A percentile compares a stretch with the other conserved stretches of the same genome.
Conservation (phyloP, 1,140 invertebrate genomes). For the Macrostomum lignano region DNA sequence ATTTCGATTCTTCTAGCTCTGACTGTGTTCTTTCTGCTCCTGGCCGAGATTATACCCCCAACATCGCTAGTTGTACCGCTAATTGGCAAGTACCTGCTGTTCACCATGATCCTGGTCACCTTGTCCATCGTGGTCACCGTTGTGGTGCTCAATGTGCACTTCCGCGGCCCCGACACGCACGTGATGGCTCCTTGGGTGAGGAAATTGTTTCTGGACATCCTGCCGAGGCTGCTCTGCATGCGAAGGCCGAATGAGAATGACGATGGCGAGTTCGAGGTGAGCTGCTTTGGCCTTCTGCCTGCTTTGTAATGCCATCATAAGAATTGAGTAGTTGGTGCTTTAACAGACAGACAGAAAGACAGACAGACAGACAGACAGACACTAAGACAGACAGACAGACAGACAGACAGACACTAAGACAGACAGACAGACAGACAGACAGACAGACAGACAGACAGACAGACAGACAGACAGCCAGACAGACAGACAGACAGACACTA, state of each 20-base stretch:
- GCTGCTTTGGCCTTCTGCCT: too few relatives aligned
- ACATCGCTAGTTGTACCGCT: conserved; percentile 50
- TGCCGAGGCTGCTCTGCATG: conserved; percentile 11
- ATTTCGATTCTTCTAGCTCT: conserved; percentile 96
- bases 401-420: too few relatives aligned
- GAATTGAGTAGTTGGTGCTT: too few relatives aligned
- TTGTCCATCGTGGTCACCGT: conserved; percentile 1
- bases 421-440: too few relatives aligned
- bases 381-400: too few relatives aligned
- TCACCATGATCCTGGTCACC: conserved; percentile 5
- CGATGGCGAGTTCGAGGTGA: too few relatives aligned
- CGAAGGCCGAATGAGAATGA: conserved; percentile 35
- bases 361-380: too few relatives aligned
- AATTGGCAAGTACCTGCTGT: conserved; percentile 3
- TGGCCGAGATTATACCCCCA: conserved; percentile 89
- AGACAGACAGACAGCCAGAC: too few relatives aligned
- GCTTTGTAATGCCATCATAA: too few relatives aligned
- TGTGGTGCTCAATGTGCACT: conserved; percentile 11
- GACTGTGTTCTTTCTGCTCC: conserved; percentile 90
- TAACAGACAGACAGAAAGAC: too few relatives aligned
- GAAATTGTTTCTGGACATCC: conserved; percentile 21
- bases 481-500: too few relatives aligned
- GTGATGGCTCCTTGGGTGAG: conserved; percentile 24
- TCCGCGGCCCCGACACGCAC: conserved; percentile 22
- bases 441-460: too few relatives aligned